These are phyloP conservation scores for Hestina assimilis DNA, from an alignment of 1,140 invertebrate genomes.

Conservation along the genomic window DNA sequence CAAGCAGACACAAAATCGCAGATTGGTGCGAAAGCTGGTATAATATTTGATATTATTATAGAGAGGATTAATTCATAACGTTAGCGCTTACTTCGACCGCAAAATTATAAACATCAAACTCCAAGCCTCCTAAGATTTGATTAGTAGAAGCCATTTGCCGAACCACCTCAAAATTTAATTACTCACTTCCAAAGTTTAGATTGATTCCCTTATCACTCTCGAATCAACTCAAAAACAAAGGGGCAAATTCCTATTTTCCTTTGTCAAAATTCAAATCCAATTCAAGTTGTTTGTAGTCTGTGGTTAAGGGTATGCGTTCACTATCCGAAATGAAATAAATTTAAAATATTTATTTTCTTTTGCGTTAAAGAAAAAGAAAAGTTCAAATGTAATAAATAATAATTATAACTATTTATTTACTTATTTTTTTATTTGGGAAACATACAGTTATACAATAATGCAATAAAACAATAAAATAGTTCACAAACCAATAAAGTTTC, in stretches of 20 bases:
- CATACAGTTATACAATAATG: no score
- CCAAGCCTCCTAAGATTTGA: not conserved
- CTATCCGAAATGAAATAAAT: not conserved
- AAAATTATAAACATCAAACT: not conserved
- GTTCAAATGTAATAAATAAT: no score
- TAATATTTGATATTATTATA: no score
- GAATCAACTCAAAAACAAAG: slow-evolving; percentile 22
- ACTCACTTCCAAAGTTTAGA: slow-evolving; percentile 14
- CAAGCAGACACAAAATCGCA: no score
- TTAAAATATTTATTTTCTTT: not conserved
- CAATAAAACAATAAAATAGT: no score
- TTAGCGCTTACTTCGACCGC: no score
- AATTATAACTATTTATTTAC: no score
- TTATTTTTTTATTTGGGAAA: no score
- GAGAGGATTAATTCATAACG: no score
- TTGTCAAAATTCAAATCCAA: slow-evolving; percentile 12
- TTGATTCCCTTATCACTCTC: slow-evolving; percentile 16
- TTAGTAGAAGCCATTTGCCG: not conserved
- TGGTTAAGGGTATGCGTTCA: not conserved
- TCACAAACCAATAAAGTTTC: no score
- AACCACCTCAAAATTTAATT: slow-evolving; percentile 10
- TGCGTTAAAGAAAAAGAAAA: no score
- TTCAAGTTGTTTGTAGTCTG: not conserved
- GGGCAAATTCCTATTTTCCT: slow-evolving; percentile 13
- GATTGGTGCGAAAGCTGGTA: no score